These are phyloP conservation scores for Aurelia sp. DNA, from an alignment of 30 jellyfish, hydroid and myxozoan genomes.

Conservation along the genomic window DNA sequence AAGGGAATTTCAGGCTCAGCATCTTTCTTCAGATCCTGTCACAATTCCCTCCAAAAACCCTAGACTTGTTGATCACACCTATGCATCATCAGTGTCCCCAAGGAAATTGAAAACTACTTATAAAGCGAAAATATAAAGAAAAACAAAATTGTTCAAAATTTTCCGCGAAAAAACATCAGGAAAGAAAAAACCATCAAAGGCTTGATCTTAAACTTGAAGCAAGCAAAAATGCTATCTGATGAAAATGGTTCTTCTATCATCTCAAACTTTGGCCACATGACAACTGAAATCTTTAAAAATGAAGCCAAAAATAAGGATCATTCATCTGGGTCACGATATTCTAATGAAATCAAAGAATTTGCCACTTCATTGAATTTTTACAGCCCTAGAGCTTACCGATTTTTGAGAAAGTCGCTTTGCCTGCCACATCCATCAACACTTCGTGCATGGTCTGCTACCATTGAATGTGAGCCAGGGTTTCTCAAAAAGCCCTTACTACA, in stretches of 20 bases:
- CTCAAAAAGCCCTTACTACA: neutral
- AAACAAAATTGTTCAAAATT: neutral
- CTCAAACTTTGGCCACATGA: slow-evolving; percentile 1
- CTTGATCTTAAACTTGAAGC: neutral
- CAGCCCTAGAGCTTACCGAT: slow-evolving; percentile 36
- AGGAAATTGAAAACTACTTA: neutral
- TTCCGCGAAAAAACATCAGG: neutral
- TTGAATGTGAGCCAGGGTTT: slow-evolving; percentile 46
- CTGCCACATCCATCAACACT: slow-evolving; percentile 45
- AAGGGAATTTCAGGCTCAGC: neutral
- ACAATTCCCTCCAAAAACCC: neutral
- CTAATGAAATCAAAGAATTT: slow-evolving; percentile 29
- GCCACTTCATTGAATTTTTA: slow-evolving; percentile 34
- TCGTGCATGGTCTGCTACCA: slow-evolving; percentile 21
- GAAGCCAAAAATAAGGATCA: neutral
- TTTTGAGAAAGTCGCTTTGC: slow-evolving; percentile 5
- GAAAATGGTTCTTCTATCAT: neutral
- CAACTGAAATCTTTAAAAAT: neutral
- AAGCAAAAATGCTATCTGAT: neutral
- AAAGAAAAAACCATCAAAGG: slow-evolving; percentile 14
- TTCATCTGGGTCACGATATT: neutral
- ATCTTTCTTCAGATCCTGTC: neutral
- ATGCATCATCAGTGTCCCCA: slow-evolving; percentile 11
- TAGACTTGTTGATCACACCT: slow-evolving; percentile 1
- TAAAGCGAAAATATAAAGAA: neutral